A percentile compares a stretch with the other conserved stretches of the same genome.
Evolutionary conservation across 2,888 invertebrate genomes (phyloP).

Genomic region (Pristionchus arcanus): DNA sequence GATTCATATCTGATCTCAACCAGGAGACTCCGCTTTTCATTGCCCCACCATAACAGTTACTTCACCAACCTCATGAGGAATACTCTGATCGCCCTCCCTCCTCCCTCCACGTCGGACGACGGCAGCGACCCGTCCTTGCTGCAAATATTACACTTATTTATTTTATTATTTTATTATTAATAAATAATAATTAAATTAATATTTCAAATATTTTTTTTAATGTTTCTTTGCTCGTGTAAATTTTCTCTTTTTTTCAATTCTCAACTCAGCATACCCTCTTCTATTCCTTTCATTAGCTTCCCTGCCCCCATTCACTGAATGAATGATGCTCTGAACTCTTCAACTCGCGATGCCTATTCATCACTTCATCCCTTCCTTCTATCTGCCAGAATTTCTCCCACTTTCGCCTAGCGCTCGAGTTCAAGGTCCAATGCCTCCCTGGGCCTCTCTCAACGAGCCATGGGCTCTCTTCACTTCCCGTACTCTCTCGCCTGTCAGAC

Average conservation of each 20-base stretch:
- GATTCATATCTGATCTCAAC: no score
- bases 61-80: constrained; percentile 52
- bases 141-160: neutral
- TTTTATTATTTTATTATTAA: neutral
- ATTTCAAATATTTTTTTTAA: no score
- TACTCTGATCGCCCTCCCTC: constrained; percentile 24
- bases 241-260: neutral
- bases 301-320: neutral
- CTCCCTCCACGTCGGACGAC: constrained; percentile 35
- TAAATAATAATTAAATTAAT: no score
- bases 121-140: constrained; percentile 49
- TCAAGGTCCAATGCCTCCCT: no score
- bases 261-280: no score
- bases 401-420: no score
- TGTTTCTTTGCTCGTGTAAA: neutral
- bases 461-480: no score
- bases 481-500: no score
- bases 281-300: no score
- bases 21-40: no score
- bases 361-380: neutral
- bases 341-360: neutral
- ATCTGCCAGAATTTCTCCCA: neutral
- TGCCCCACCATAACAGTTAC: no score
- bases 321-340: neutral
- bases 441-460: no score